Base-by-base conservation (phyloP, 2,113 vertebrate species). In the Saguinus imperator region DNA sequence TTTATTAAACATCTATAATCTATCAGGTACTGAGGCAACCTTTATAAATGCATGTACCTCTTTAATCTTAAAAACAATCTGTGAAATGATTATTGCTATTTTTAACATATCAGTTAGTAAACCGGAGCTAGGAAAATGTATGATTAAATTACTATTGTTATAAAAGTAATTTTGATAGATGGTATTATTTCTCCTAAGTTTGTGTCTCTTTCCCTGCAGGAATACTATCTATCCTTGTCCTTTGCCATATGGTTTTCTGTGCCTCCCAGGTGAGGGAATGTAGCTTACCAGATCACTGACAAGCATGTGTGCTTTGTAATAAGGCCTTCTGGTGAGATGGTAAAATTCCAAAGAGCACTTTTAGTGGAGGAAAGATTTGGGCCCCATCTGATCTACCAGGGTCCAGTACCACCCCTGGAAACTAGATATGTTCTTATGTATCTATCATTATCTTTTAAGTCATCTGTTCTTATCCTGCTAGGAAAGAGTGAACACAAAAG, bases 401-500 rank as follows among this genome's bases (percentile, higher is more conserved):
- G 0, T 37, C 68, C 17, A 77, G 13, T 85, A 23, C 20, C 43
- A 66, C 12, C 2, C 43, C 40, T 96, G 37, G 18, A 91, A 85
- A 45, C 5, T 58, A 57, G 13, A 86, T 43, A 40, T 16, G 32
- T 75, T 72, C 45, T 76, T 87, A 55, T 18, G n/a, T 75, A 9
- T 25, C 2, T 14, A 37, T 58, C n/a, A 87, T 88, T 92, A 84
- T 91, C 18, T 95, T 89, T 90, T 70, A 86, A 80, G 6, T 61
- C 21, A 43, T 45, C 45, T 48, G 85, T 82, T 5, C 64, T 20
- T 55, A 87, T 52, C 27, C 10, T 91, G 17, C 27, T 21, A 73
- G 14, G 9, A 88, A 93, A 92, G 8, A 85, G 18, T 68, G 84
- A 89, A 75, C 11, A 86, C 17, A 94, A 80, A 96, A 85, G 50